Percentiles rank a stretch among this genome's conserved stretches.
Conservation (phyloP, 2,113 vertebrate species). For the Gnathonemus echidnorhynchus region DNA sequence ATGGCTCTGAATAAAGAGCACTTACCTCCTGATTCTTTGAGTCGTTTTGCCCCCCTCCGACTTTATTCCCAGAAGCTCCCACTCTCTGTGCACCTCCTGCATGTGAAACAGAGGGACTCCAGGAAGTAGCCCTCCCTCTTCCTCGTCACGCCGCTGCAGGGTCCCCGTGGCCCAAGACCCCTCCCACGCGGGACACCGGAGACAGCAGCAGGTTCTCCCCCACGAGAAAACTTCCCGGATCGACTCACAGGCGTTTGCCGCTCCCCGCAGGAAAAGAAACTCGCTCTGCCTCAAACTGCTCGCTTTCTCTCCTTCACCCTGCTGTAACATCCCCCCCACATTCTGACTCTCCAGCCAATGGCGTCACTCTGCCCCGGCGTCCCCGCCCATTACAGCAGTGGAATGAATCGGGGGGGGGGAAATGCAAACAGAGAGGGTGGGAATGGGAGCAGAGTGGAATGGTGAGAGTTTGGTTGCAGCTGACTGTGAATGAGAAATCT, state of each 20-base stretch:
- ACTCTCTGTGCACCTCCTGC: constrained; percentile 36
- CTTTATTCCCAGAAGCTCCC: constrained; percentile 48
- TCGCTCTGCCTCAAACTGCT: constrained; percentile 33
- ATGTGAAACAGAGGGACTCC: constrained; percentile 35
- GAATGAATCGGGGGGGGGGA: constrained; percentile 24
- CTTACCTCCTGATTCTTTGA: constrained; percentile 54
- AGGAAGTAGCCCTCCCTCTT: neutral
- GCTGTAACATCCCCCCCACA: constrained; percentile 33
- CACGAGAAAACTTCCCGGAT: constrained; percentile 46
- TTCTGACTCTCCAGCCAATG: constrained; percentile 43
- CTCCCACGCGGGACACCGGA: constrained; percentile 24
- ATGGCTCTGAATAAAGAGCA: constrained; percentile 30
- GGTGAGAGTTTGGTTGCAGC: neutral
- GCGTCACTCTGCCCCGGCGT: neutral
- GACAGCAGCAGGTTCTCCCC: constrained; percentile 34
- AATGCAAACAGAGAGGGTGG: constrained; percentile 28
- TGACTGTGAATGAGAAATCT: neutral
- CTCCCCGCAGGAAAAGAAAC: constrained; percentile 40
- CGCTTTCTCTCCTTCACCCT: constrained; percentile 26
- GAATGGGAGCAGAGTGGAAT: neutral
- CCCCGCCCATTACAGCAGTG: constrained; percentile 18
- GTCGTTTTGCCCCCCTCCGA: constrained; percentile 43
- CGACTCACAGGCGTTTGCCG: constrained; percentile 38
- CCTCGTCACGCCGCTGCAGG: neutral
- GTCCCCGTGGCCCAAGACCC: neutral